A percentile compares a stretch with the other conserved stretches of the same genome.
phyloP scores from a whole-genome alignment of 23 tunicate genomes.

The Botrylloides violaceus region DNA sequence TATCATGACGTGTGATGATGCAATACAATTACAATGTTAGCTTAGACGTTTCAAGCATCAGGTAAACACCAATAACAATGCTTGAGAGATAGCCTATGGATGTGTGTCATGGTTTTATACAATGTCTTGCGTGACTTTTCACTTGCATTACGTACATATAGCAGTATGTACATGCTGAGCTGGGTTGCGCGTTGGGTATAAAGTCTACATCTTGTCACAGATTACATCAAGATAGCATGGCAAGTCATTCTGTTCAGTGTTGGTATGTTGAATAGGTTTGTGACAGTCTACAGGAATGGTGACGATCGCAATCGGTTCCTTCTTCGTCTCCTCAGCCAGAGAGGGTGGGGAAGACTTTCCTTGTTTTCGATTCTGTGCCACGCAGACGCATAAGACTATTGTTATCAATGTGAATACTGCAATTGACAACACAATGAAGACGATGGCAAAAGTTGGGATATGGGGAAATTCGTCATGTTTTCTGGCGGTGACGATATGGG shows the following conservation, averaged over 20 bases:
- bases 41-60: too few relatives aligned
- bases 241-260: not conserved
- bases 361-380: not conserved
- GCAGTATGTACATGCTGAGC: too few relatives aligned
- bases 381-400: not conserved
- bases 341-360: not conserved
- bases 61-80: too few relatives aligned
- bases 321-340: not conserved
- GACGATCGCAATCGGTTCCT: not conserved
- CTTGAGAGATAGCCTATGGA: too few relatives aligned
- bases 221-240: not conserved
- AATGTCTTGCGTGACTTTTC: too few relatives aligned
- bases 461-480: not conserved
- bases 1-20: too few relatives aligned
- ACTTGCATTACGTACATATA: too few relatives aligned
- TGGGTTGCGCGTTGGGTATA: too few relatives aligned
- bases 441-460: not conserved
- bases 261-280: not conserved
- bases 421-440: not conserved
- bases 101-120: too few relatives aligned
- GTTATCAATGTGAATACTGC: not conserved
- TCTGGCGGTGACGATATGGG: not conserved
- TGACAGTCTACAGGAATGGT: not conserved
- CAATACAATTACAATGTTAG: too few relatives aligned
- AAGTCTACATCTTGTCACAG: too few relatives aligned